Conservation (phyloP, 2,113 vertebrate genomes). For the Uria aalge region DNA sequence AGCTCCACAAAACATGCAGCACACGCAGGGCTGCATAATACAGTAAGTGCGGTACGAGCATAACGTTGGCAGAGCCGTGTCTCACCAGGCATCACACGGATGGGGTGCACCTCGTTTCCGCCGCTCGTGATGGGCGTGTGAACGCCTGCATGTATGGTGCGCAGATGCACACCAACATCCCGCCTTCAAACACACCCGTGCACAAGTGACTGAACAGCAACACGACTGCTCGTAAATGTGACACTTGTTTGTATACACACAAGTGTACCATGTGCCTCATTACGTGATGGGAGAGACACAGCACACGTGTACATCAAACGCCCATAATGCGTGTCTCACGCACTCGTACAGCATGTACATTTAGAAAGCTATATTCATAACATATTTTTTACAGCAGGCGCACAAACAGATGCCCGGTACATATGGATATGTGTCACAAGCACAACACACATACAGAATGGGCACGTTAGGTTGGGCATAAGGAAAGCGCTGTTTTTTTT, state of each 20-base stretch:
- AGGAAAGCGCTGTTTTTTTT: not conserved
- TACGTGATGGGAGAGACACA: not conserved
- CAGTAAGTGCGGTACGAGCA: accelerated
- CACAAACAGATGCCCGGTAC: not conserved
- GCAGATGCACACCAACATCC: not conserved
- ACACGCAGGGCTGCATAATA: too few species aligned
- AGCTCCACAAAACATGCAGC: accelerated
- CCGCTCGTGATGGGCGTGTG: accelerated
- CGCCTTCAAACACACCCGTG: not conserved
- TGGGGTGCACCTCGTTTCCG: accelerated
- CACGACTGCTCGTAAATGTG: not conserved
- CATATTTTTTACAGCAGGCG: not conserved
- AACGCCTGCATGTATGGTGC: accelerated
- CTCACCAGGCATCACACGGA: not conserved
- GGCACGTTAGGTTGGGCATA: not conserved
- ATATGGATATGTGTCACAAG: not conserved
- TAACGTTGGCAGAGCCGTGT: accelerated
- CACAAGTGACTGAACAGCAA: not conserved
- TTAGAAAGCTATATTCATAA: not conserved
- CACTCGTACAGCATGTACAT: not conserved
- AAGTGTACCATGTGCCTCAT: not conserved
- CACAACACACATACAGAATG: not conserved
- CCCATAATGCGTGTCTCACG: not conserved
- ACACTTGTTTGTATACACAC: not conserved
- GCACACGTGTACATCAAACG: not conserved